phyloP scores from a whole-genome alignment of 2,797 vertebrate species.

The Xiphophorus birchmanni region DNA sequence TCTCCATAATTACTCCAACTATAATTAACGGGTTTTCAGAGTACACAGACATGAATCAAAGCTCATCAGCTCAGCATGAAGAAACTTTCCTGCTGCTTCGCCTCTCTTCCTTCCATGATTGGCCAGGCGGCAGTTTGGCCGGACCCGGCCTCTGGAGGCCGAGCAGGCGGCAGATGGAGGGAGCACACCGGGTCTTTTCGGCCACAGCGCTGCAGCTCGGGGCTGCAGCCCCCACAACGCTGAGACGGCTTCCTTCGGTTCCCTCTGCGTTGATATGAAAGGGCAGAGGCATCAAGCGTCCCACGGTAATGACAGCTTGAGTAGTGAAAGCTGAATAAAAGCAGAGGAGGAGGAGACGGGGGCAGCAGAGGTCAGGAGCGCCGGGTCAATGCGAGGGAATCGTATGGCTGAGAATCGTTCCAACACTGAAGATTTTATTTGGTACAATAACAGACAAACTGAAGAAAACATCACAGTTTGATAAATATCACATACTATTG shows the following conservation, averaged over 20 bases:
- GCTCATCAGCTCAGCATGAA: slow-evolving; percentile 35
- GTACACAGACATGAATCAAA: slow-evolving; percentile 35
- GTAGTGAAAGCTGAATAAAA: slow-evolving; percentile 43
- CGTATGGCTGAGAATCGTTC: not conserved
- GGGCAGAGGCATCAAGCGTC: slow-evolving; percentile 46
- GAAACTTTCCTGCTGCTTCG: slow-evolving; percentile 27
- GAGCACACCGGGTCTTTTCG: slow-evolving; percentile 30
- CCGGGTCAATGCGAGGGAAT: slow-evolving; percentile 2
- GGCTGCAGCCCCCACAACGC: slow-evolving; percentile 2
- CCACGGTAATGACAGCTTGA: slow-evolving; percentile 36
- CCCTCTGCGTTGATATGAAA: slow-evolving; percentile 45
- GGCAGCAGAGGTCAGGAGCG: slow-evolving; percentile 26
- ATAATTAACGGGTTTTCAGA: slow-evolving; percentile 73
- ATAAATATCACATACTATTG: too few species aligned
- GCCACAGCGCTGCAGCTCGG: not conserved
- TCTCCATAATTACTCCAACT: slow-evolving; percentile 71
- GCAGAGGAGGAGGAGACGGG: slow-evolving; percentile 9
- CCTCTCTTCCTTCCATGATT: not conserved
- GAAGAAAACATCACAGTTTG: too few species aligned
- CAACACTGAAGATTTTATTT: not conserved
- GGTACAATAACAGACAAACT: too few species aligned
- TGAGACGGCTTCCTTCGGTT: slow-evolving; percentile 28
- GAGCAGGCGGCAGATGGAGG: slow-evolving; percentile 38
- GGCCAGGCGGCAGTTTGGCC: slow-evolving; percentile 35
- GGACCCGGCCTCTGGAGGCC: slow-evolving; percentile 32